These are phyloP conservation scores for Trachymyrmex septentrionalis DNA, from an alignment of 1,140 invertebrate species.

Conservation along the genomic window DNA sequence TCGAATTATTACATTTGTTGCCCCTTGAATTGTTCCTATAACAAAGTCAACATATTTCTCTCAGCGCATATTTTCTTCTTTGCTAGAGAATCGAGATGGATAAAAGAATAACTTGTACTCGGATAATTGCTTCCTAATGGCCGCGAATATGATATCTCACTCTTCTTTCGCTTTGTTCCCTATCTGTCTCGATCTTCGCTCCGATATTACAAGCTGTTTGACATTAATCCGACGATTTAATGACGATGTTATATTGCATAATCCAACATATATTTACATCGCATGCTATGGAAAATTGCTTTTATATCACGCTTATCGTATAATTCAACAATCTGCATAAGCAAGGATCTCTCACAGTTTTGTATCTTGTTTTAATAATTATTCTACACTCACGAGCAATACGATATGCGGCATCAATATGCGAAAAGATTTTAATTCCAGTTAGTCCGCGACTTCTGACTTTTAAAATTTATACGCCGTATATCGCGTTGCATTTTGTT, in stretches of 20 bases:
- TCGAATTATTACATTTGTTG: no score
- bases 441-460: conserved; percentile 3
- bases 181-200: not conserved
- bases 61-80: not conserved
- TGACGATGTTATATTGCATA: conserved; percentile 55
- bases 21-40: no score
- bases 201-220: conserved; percentile 19
- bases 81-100: conserved; percentile 44
- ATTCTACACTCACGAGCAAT: not conserved
- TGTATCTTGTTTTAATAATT: not conserved
- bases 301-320: not conserved
- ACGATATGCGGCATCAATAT: not conserved
- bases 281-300: not conserved
- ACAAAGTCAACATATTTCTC: no score
- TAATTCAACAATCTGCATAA: not conserved
- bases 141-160: conserved; percentile 63
- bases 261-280: conserved; percentile 10
- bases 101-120: conserved; percentile 64
- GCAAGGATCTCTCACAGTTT: not conserved
- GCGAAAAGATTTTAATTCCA: conserved; percentile 15
- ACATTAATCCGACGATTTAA: conserved; percentile 53
- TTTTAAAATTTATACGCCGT: conserved; percentile 20
- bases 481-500: conserved; percentile 16
- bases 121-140: conserved; percentile 71
- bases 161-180: not conserved